Base-by-base conservation (phyloP, 2,888 invertebrate genomes). In the Holacanthella duospinosa region DNA sequence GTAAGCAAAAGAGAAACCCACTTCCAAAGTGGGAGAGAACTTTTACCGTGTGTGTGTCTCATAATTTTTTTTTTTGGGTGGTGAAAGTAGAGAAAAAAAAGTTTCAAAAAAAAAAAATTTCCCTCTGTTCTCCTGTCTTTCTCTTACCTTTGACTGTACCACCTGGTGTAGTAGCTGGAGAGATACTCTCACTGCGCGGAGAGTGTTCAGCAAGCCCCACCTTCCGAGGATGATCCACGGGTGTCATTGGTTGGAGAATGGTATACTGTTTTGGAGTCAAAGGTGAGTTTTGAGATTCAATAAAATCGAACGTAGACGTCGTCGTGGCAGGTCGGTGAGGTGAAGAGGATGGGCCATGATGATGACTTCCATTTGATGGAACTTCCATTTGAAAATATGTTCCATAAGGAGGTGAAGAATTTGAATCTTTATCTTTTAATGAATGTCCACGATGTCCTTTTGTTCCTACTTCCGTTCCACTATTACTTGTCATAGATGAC, bases 191-290 rank as follows among this genome's bases (percentile, higher is more conserved):
- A 62, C 64, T 64, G 66, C 68, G 68, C 68, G 66, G 65, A 54
- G 65, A 66, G 36, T 60, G 55, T 24, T 36, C 29, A 58, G 59
- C 59, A 59, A 61, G 64, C 55, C 63, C 68, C 64, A 63, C 66
- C 68, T 66, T 68, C 62, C 68, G 64, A 63, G 66, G 66, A 63
- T 68, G 66, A 66, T 66, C 68, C 63, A 68, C 68, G 29, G 68
- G 68, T 61, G 68, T 68, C 68, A 68, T 68, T 68, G 68, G 68
- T 56, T 68, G 68, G 48, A 68, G 68, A 48, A 68, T 64, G 16
- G 68, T 68, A 66, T 68, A 68, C 66, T 66, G 66, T 59, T 67
- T 64, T 44, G 68, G 68, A 60, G 68, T 68, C 64, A 68, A 64
- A 60, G 68, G 68, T 55, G 68, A 68, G 59, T 63, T 65, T 57